Conservation (phyloP, 2,888 invertebrate genomes). For the Caenorhabditis imperialis region DNA sequence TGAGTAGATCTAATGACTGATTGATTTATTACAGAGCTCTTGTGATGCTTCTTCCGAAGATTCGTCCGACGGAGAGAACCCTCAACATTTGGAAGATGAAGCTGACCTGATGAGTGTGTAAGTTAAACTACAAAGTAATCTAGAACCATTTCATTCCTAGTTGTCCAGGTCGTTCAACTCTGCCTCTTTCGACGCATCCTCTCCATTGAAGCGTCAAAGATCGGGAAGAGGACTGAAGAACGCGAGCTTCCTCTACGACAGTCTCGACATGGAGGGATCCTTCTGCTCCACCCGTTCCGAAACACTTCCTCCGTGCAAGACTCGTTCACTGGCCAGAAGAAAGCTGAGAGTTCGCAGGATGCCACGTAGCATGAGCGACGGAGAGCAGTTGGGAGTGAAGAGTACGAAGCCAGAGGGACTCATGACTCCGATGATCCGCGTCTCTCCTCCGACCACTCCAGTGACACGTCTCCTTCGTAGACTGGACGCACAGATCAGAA, state of each 20-base stretch:
- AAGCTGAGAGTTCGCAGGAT: constrained; percentile 60
- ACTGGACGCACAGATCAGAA: constrained; percentile 53
- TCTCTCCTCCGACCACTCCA: constrained; percentile 62
- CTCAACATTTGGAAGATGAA: constrained; percentile 21
- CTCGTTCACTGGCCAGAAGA: constrained; percentile 44
- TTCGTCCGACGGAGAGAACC: constrained; percentile 63
- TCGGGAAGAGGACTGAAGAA: constrained; percentile 45
- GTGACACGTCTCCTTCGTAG: constrained; percentile 59
- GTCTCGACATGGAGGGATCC: constrained; percentile 66
- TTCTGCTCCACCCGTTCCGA: constrained; percentile 70
- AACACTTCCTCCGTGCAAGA: constrained; percentile 52
- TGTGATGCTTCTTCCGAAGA: constrained; percentile 71
- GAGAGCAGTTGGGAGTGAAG: constrained; percentile 66
- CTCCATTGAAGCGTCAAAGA: constrained; percentile 56
- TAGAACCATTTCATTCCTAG: neutral
- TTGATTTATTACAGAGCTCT: constrained; percentile 62
- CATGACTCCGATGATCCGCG: constrained; percentile 55
- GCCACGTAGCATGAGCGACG: constrained; percentile 71
- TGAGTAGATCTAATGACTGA: neutral
- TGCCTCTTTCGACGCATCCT: constrained; percentile 41
- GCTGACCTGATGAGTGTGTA: constrained; percentile 58
- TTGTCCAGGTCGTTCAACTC: constrained; percentile 58
- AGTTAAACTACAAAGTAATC: neutral
- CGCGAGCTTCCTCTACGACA: constrained; percentile 49
- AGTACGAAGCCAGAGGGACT: constrained; percentile 42